Conservation (phyloP, 2,797 vertebrate species). For the Myioborus miniatus region DNA sequence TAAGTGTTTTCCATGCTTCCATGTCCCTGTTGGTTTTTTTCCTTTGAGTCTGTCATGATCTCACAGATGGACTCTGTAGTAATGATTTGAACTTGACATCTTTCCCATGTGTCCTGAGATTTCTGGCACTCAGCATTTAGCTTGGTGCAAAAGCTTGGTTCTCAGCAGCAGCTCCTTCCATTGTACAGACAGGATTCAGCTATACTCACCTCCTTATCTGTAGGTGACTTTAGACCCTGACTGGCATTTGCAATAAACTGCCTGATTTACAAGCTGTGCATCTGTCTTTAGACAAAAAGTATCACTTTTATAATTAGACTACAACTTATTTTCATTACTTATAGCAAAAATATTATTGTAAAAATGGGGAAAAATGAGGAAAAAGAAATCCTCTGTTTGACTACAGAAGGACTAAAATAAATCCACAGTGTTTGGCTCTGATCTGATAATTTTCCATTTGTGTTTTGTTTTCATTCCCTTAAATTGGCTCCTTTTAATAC, state of each 20-base stretch:
- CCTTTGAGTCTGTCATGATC: background rate
- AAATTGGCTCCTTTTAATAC: background rate
- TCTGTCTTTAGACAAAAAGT: background rate
- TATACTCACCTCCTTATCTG: background rate
- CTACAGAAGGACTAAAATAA: background rate
- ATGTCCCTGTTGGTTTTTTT: background rate
- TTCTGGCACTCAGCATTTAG: background rate
- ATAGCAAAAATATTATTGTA: background rate
- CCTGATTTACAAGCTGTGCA: background rate
- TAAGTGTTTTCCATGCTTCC: background rate
- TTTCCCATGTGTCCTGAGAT: background rate
- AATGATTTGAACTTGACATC: background rate
- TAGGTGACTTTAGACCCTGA: background rate
- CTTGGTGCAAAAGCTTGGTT: background rate
- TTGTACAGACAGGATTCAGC: background rate
- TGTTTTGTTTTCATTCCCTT: constrained; percentile 16
- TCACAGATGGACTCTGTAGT: background rate
- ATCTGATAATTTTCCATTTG: background rate
- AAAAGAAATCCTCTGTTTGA: background rate
- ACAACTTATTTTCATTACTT: background rate
- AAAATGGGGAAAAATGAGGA: background rate
- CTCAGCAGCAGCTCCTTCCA: background rate
- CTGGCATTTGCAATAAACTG: background rate
- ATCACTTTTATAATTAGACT: background rate
- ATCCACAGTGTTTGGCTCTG: constrained; percentile 8